These are phyloP conservation scores for Sitta carolinensis DNA, from an alignment of 2,797 vertebrate genomes.

Conservation along the genomic window DNA sequence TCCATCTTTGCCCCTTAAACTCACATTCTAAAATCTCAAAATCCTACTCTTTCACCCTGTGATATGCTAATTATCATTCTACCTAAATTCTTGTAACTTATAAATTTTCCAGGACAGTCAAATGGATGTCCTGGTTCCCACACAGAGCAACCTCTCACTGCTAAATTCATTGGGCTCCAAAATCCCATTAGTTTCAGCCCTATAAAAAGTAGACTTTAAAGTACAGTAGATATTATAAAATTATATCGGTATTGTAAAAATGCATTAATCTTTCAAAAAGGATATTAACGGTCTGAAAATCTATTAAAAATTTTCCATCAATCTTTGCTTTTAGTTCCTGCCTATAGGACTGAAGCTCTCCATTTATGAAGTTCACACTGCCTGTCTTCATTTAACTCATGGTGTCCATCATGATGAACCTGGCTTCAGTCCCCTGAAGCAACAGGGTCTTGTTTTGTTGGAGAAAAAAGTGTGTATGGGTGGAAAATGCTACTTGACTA, in stretches of 20 bases:
- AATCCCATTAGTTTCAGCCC: background rate
- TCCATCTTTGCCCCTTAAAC: too few species aligned
- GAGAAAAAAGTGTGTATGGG: background rate
- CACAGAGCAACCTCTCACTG: background rate
- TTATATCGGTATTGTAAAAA: constrained; percentile 30
- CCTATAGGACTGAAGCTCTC: background rate
- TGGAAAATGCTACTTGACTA: background rate
- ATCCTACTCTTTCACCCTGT: too few species aligned
- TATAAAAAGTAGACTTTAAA: background rate
- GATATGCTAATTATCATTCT: too few species aligned
- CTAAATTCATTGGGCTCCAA: background rate
- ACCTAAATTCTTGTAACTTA: too few species aligned
- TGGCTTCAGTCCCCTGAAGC: background rate
- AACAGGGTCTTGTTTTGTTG: background rate
- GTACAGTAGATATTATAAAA: constrained; percentile 32
- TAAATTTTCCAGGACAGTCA: too few species aligned
- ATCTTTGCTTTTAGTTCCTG: background rate
- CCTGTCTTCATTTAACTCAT: background rate
- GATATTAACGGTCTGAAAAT: constrained; percentile 6
- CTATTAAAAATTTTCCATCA: background rate
- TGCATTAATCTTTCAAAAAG: constrained; percentile 13
- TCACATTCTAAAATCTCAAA: too few species aligned
- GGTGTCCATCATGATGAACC: background rate
- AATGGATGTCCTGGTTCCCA: too few species aligned
- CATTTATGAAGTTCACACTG: background rate